These are phyloP conservation scores for Grammomys surdaster DNA, from an alignment of 2,113 vertebrate species.

Conservation along the genomic window DNA sequence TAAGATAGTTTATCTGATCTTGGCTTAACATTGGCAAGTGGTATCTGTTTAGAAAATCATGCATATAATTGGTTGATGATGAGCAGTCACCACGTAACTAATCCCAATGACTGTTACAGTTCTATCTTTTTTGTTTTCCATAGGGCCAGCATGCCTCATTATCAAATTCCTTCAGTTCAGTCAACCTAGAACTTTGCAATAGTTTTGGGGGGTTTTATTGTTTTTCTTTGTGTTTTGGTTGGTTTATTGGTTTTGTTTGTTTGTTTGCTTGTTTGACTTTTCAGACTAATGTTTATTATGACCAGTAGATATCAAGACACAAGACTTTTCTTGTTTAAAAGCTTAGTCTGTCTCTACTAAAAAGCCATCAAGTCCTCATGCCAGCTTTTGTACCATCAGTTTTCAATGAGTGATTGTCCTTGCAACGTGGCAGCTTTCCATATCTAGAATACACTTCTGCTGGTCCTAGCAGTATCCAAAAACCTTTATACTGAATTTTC, in stretches of 20 bases:
- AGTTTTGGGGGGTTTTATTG: background rate
- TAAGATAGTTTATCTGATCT: too few relatives aligned
- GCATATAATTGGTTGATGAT: too few relatives aligned
- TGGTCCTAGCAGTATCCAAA: background rate
- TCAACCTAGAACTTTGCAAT: background rate
- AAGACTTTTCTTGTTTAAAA: conserved; percentile 21
- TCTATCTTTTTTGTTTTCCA: background rate
- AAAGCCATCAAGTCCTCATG: background rate
- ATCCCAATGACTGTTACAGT: background rate
- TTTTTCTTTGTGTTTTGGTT: too few relatives aligned
- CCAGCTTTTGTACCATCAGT: too few relatives aligned
- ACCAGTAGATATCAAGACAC: background rate
- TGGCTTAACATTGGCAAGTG: too few relatives aligned
- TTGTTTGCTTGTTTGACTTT: too few relatives aligned
- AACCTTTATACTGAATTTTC: background rate
- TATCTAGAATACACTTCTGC: conserved; percentile 16
- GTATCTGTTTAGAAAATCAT: too few relatives aligned
- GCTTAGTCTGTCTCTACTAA: background rate
- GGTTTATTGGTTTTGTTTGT: too few relatives aligned
- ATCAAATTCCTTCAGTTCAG: background rate
- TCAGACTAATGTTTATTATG: background rate
- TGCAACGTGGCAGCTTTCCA: background rate
- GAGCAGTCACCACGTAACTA: background rate
- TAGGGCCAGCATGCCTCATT: background rate
- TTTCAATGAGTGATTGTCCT: conserved; percentile 38